Evolutionary conservation across 2,888 invertebrate species (phyloP), one percentile per base, ranked within the genome.

Genomic region (Isotomurus palustris): DNA sequence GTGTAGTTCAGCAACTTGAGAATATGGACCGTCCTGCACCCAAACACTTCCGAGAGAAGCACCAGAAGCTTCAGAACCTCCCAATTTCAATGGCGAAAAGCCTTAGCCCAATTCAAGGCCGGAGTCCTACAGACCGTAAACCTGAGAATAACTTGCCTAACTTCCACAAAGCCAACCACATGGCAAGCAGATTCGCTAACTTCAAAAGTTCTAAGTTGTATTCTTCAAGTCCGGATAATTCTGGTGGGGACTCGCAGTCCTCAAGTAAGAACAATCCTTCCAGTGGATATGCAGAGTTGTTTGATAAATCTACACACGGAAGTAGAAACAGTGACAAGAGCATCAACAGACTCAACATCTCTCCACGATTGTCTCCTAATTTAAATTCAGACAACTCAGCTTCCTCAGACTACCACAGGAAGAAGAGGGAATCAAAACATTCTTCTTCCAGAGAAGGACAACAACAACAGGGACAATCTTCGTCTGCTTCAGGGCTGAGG

Each of bases 131-230:
- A 17, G 66, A 66, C 36, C 66, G 61, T 25, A 64, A 64, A 47
- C 64, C 67, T 5, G 67, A 67, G 43, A 64, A 67, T 48, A 58
- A 66, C 5, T 56, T 69, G 5, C 67, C 67, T 17, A 69, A 69
- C 45, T 69, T 69, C 38, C 66, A 66, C 49, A 67, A 64, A 22
- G 59, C 60, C 14, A 66, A 66, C 40, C 62, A 64, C 36, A 67
- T 69, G 65, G 67, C 65, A 8, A 68, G 62, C 45, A 69, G 68
- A 51, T 69, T 69, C 53, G 69, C 66, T 14, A 69, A 69, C 45
- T 69, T 69, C 45, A 68, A 68, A 40, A 62, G 62, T 53, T 58
- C 65, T 14, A 69, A 69, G 40, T 54, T 69, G 17, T 64, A 64
- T 25, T 61, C 65, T 19, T 56, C 60, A n/a, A 58, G 56, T 21